Base-by-base conservation (phyloP, 2,113 vertebrate genomes). In the Monarcha castaneiventris region DNA sequence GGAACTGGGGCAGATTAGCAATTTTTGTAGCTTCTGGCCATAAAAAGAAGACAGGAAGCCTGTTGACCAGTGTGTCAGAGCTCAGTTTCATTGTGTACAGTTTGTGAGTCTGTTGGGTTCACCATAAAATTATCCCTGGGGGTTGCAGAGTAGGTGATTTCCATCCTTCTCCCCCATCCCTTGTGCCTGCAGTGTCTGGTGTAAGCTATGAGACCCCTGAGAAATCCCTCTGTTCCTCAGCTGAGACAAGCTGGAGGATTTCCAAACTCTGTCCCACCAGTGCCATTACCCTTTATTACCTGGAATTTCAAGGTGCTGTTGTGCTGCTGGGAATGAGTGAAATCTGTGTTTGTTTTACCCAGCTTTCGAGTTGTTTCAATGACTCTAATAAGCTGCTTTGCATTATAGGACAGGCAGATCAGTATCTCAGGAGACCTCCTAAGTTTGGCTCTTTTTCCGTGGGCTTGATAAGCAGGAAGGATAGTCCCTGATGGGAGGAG, bases 381-480 rank as follows among this genome's bases (percentile, higher is more conserved):
- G 54, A 49, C 48, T 89, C 61, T 37, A 49, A 46, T 52, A 72
- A 87, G 54, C 85, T 95, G 79, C 61, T 93, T 89, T 85, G 22
- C 85, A 37, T 96, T 90, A 55, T 7, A 75, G 91, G 76, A 77
- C 39, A 87, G 93, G 58, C 91, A 84, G 84, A 87, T 81, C 64
- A 4, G 35, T 59, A 75, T 92, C 90, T 87, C 93, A 43, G 32
- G 85, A 88, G 90, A 76, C 83, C 83, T 56, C 51, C 14, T 25
- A 13, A 75, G 10, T 61, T 81, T 96, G 95, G 56, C 85, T 92
- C 16, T 13, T 84, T 67, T 88, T 64, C 41, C 52, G 54, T 63
- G 73, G 76, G 79, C 56, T 92, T 46, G 92, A 72, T 86, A 81
- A 90, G 85, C 92, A 93, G 96, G 94, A 93, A 94, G 87, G 61